Evolutionary conservation across 2,888 invertebrate genomes (phyloP).

Genomic region (Chloroclystis v-ata): DNA sequence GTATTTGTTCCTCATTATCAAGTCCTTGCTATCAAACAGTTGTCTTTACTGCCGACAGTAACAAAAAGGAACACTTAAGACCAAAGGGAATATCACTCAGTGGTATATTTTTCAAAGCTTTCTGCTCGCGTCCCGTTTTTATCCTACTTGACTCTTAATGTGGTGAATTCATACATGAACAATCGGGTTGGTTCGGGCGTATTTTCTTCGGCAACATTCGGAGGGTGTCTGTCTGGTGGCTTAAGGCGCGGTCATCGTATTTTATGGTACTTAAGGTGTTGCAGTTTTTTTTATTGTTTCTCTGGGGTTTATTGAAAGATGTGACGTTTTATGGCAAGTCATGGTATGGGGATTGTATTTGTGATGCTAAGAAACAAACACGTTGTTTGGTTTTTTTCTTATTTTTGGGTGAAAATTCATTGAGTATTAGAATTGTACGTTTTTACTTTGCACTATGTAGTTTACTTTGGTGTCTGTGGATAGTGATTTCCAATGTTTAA

Average conservation of each 20-base stretch:
- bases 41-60: slow-evolving; percentile 28
- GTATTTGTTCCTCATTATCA: no score
- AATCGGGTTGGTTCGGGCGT: slow-evolving; percentile 65
- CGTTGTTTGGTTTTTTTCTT: background rate
- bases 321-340: slow-evolving; percentile 1
- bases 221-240: slow-evolving; percentile 36
- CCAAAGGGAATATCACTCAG: slow-evolving; percentile 59
- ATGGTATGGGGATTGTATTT: background rate
- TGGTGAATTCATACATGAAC: slow-evolving; percentile 86
- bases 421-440: no score
- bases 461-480: no score
- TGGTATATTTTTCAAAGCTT: slow-evolving; percentile 67
- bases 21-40: slow-evolving; percentile 12
- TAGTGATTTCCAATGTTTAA: no score
- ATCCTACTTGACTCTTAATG: slow-evolving; percentile 82
- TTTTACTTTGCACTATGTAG: no score
- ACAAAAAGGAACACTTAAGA: slow-evolving; percentile 33
- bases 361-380: background rate
- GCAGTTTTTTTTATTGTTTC: slow-evolving; percentile 18
- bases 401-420: no score
- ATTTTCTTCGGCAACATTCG: slow-evolving; percentile 60
- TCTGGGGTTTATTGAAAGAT: slow-evolving; percentile 11
- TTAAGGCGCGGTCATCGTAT: slow-evolving; percentile 39
- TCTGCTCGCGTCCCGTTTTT: slow-evolving; percentile 70
- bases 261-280: slow-evolving; percentile 25